Evolutionary conservation across 2,113 vertebrate species (phyloP), one percentile per base, ranked within the genome.

Genomic region (Ovibos moschatus): DNA sequence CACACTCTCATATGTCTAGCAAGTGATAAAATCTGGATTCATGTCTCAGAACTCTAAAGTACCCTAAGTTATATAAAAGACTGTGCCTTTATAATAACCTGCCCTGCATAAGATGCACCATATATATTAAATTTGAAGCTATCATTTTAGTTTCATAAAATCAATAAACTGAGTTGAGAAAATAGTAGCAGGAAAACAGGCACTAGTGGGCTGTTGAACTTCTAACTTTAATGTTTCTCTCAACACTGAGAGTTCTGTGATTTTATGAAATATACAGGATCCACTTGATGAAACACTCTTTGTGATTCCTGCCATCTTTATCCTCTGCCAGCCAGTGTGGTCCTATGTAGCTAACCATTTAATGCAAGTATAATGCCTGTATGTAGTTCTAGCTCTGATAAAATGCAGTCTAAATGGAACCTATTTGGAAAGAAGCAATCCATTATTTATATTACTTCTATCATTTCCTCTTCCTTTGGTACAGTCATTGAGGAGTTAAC

Each of bases 201-300:
- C 16, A 8, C 7, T 67, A 53, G n/a, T 76, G 7, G 12, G n/a
- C 28, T 86, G 2, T 64, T 91, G n/a, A 71, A 19, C 4, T 36
- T 6, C 25, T 91, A 7, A 51, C 5, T 33, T 57, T 67, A 55
- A 30, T 51, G 5, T 82, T 89, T 81, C 91, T 83, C 79, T 17
- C 47, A 57, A 74, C 45, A 67, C 23, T 81, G 43, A 85, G 40
- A 74, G 21, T 51, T 87, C 43, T 84, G 12, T 36, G 33, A 76
- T 96, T 50, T 86, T 86, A 57, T 94, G 36, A 78, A 97, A 95
- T 43, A 50, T 60, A 57, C 30, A 82, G 64, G n/a, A 67, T 85
- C 23, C 2, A 28, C 12, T 30, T 96, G 21, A 13, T 64, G 62
- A 92, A 47, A 74, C 60, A 62, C n/a, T 57, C 2, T 87, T 92